phyloP scores from a whole-genome alignment of 2,888 invertebrate genomes.

The Sycophila texana region DNA sequence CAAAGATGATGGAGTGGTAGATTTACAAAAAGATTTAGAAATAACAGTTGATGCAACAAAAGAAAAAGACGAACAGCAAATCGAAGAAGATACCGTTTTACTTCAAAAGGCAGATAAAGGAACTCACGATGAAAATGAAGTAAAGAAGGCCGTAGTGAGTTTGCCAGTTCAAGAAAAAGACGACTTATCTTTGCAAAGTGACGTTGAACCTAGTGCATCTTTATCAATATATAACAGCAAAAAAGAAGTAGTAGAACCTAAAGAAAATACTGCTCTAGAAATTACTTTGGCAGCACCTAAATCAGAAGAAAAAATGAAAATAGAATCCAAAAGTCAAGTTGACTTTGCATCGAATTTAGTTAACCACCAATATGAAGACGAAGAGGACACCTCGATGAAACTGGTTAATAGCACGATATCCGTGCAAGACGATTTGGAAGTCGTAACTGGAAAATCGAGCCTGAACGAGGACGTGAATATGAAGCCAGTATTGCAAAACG shows the following conservation, averaged over 20 bases:
- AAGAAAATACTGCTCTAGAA: too few relatives aligned
- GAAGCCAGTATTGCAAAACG: slow-evolving; percentile 12
- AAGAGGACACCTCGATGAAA: not conserved
- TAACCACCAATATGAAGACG: slow-evolving; percentile 23
- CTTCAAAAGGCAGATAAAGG: slow-evolving; percentile 9
- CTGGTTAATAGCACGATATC: slow-evolving; percentile 24
- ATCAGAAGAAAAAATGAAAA: slow-evolving; percentile 3
- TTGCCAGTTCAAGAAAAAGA: not conserved
- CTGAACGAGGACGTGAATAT: slow-evolving; percentile 5
- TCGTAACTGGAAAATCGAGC: slow-evolving; percentile 1
- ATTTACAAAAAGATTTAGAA: not conserved
- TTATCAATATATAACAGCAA: not conserved
- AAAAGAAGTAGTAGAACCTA: not conserved
- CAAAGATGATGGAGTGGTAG: slow-evolving; percentile 19
- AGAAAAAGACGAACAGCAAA: not conserved
- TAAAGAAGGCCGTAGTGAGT: not conserved
- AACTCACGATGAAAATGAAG: not conserved
- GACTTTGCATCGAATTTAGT: slow-evolving; percentile 1
- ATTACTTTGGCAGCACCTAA: not conserved
- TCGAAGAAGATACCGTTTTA: not conserved
- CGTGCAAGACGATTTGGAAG: not conserved
- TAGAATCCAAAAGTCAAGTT: not conserved
- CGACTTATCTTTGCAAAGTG: not conserved
- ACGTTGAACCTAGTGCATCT: not conserved
- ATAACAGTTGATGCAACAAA: not conserved